Conservation (phyloP, 2,797 vertebrate genomes). For the Apogon talboti region DNA sequence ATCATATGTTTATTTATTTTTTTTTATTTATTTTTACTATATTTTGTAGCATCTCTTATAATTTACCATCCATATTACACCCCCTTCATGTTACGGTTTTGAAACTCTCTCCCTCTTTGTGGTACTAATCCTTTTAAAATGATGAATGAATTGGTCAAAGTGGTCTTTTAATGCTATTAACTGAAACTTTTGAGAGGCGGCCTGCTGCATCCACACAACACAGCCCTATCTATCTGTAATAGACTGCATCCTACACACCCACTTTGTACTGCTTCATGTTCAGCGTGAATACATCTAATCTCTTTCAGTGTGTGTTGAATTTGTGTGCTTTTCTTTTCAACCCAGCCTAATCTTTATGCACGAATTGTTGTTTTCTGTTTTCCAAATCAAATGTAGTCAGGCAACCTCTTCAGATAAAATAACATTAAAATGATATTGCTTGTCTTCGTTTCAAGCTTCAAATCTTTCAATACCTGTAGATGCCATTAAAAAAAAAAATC, state of each 20-base stretch:
- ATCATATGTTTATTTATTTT: too few species aligned
- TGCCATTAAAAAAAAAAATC: conserved; percentile 11
- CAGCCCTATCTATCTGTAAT: neutral
- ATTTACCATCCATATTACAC: neutral
- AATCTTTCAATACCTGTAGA: neutral
- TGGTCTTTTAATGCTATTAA: conserved; percentile 27
- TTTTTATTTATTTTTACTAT: neutral
- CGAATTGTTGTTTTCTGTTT: conserved; percentile 10
- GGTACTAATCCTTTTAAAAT: conserved; percentile 45
- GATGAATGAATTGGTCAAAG: conserved; percentile 55
- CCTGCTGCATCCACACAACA: neutral
- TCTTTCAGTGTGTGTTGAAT: neutral
- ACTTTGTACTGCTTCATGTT: neutral
- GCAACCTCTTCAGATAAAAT: conserved; percentile 1
- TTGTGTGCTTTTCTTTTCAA: neutral
- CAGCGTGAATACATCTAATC: too few species aligned
- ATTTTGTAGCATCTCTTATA: neutral
- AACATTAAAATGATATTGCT: conserved; percentile 7
- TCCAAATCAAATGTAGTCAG: conserved; percentile 12
- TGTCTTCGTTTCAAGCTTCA: neutral
- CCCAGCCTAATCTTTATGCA: neutral
- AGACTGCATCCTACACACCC: neutral
- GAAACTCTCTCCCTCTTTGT: conserved; percentile 20
- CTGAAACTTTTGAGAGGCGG: too few species aligned
- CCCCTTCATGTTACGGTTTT: too few species aligned